A percentile compares a stretch with the other conserved stretches of the same genome.
Conservation (phyloP, 2,113 vertebrate species). For the Campylomormyrus numenius region DNA sequence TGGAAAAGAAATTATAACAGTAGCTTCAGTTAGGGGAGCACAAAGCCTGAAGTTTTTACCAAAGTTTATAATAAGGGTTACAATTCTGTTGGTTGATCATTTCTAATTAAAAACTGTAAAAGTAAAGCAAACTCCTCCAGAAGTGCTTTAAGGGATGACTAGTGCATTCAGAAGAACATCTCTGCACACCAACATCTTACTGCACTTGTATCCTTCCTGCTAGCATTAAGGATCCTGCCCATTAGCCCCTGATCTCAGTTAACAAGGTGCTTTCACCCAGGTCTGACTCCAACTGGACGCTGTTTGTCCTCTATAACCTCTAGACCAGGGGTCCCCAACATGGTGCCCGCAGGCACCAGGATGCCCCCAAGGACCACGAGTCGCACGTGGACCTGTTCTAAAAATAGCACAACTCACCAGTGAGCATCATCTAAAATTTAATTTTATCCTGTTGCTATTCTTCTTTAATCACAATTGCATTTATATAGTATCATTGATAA, state of each 20-base stretch:
- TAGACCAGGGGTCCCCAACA: no score
- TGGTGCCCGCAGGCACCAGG: no score
- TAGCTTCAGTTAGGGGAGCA: background rate
- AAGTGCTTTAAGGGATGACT: background rate
- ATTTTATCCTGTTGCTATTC: no score
- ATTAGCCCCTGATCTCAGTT: background rate
- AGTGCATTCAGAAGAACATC: background rate
- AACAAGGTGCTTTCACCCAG: background rate
- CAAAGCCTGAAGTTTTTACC: background rate
- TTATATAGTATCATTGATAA: no score
- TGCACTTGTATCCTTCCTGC: background rate
- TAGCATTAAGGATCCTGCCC: background rate
- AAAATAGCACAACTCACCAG: no score
- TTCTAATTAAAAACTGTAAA: background rate
- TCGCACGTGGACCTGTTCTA: no score
- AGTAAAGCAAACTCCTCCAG: background rate
- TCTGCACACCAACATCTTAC: background rate
- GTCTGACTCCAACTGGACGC: background rate
- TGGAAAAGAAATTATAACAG: background rate
- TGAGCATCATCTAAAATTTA: no score
- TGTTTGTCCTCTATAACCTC: background rate
- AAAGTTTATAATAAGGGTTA: background rate
- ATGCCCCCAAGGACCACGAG: no score
- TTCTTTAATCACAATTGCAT: no score
- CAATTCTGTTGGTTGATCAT: background rate